phyloP scores from a whole-genome alignment of 1,140 invertebrate genomes.

The Drosophila carrolli region DNA sequence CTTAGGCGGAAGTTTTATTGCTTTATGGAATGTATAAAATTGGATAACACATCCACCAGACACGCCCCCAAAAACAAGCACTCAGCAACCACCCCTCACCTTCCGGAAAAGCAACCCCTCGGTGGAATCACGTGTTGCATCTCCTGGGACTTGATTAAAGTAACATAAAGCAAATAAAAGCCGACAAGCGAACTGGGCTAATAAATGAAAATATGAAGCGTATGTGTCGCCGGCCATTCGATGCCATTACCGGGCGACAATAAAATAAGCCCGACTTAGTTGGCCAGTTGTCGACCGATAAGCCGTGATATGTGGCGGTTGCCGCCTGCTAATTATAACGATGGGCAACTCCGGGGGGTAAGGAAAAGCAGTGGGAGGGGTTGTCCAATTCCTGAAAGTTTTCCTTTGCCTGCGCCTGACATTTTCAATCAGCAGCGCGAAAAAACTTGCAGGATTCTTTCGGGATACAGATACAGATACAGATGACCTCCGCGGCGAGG shows the following conservation, averaged over 20 bases:
- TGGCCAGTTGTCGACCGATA: constrained; percentile 43
- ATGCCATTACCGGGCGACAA: constrained; percentile 37
- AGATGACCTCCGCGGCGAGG: constrained; percentile 45
- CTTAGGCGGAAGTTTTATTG: constrained; percentile 61
- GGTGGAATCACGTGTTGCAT: constrained; percentile 82
- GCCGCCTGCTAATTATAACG: constrained; percentile 69
- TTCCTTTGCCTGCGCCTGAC: constrained; percentile 63
- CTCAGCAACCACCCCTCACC: constrained; percentile 12
- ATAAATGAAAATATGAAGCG: constrained; percentile 82
- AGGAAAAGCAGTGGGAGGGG: background rate
- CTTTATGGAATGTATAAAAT: constrained; percentile 74
- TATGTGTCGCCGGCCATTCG: constrained; percentile 43
- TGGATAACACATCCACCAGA: constrained; percentile 62
- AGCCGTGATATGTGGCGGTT: constrained; percentile 49
- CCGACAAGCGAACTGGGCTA: constrained; percentile 65
- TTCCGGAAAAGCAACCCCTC: constrained; percentile 40
- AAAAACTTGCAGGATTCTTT: constrained; percentile 28
- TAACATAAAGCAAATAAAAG: constrained; percentile 79
- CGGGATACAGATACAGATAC: constrained; percentile 2
- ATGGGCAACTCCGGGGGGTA: constrained; percentile 4
- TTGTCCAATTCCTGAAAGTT: constrained; percentile 35
- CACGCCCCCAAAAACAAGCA: constrained; percentile 37
- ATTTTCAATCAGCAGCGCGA: constrained; percentile 70
- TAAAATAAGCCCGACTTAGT: constrained; percentile 18
- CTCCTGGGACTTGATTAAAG: constrained; percentile 84